These are phyloP conservation scores for Salvelinus alpinus DNA, from an alignment of 2,113 vertebrate genomes.

Conservation along the genomic window DNA sequence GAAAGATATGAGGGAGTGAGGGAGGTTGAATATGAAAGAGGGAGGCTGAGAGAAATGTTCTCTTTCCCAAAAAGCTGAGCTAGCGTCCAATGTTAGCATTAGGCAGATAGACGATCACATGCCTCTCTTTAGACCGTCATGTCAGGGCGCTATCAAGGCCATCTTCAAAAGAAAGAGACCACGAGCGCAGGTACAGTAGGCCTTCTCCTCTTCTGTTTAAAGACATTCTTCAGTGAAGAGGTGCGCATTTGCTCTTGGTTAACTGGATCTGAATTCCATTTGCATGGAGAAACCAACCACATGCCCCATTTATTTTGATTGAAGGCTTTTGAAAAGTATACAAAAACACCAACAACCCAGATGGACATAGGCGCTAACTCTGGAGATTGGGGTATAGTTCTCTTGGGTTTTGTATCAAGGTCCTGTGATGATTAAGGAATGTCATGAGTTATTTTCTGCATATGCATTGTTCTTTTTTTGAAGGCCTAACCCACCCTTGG, in stretches of 20 bases:
- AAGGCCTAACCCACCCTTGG: not conserved
- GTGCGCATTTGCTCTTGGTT: no score
- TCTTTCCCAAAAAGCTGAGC: conserved; percentile 32
- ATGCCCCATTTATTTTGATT: no score
- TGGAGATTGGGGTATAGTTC: no score
- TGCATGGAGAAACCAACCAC: not conserved
- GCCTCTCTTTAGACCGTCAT: conserved; percentile 50
- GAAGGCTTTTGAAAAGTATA: no score
- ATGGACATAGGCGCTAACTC: no score
- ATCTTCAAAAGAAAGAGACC: conserved; percentile 32
- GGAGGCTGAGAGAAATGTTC: conserved; percentile 27
- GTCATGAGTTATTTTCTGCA: not conserved
- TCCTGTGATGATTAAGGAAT: not conserved
- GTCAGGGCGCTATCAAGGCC: conserved; percentile 30
- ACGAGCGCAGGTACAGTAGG: not conserved
- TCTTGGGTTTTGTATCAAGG: not conserved
- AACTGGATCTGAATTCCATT: conserved; percentile 3
- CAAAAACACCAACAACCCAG: no score
- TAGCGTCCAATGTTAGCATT: conserved; percentile 34
- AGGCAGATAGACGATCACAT: conserved; percentile 45
- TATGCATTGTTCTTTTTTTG: not conserved
- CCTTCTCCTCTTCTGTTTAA: conserved; percentile 14
- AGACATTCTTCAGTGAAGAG: no score
- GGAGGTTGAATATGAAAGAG: conserved; percentile 18
- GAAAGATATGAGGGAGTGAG: conserved; percentile 6